Evolutionary conservation across 2,888 invertebrate genomes (phyloP).

Genomic region (Gisinianus flammeolus): DNA sequence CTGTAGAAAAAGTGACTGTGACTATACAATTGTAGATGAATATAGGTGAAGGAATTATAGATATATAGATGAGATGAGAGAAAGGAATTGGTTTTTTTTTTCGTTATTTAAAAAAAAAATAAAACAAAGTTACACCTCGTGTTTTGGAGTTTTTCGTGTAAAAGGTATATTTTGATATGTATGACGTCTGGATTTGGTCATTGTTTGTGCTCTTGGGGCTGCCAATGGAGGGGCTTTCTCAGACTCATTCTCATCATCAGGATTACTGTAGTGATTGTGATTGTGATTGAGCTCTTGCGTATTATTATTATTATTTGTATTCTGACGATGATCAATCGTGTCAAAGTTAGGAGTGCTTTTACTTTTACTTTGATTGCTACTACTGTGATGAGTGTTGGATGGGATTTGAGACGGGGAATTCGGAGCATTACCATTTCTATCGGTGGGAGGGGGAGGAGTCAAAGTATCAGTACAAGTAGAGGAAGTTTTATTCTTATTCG

Average conservation of each 20-base stretch:
- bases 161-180: constrained; percentile 67
- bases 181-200: constrained; percentile 60
- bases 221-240: constrained; percentile 47
- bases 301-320: constrained; percentile 1
- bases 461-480: background rate
- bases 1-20: background rate
- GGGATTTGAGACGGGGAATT: background rate
- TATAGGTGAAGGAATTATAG: no score
- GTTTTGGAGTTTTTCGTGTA: constrained; percentile 62
- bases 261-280: constrained; percentile 36
- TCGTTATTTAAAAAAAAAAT: background rate
- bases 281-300: constrained; percentile 33
- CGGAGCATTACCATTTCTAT: background rate
- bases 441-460: background rate
- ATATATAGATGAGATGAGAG: no score
- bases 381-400: background rate
- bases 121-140: constrained; percentile 51
- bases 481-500: background rate
- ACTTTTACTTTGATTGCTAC: background rate
- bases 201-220: constrained; percentile 57
- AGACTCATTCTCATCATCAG: background rate
- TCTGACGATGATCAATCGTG: background rate
- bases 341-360: constrained; percentile 4
- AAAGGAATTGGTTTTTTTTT: background rate
- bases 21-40: no score